A percentile compares a stretch with the other conserved stretches of the same genome.
Conservation (phyloP, 2,888 invertebrate species). For the Hedya salicella region DNA sequence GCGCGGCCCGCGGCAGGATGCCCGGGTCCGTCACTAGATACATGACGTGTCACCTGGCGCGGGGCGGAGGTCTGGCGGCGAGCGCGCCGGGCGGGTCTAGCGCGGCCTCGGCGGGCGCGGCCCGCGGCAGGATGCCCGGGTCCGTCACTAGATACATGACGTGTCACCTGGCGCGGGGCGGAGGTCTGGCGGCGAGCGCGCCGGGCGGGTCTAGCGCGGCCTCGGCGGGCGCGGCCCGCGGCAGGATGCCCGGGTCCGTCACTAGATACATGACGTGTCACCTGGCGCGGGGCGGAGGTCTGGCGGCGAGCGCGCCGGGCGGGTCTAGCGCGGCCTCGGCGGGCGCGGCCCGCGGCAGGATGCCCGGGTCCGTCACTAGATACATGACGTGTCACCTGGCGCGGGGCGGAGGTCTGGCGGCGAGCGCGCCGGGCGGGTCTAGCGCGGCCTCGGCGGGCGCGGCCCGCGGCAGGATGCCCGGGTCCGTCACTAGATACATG, state of each 20-base stretch:
- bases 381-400: background rate
- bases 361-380: no score
- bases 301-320: no score
- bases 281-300: no score
- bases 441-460: slow-evolving; percentile 72
- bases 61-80: background rate
- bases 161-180: no score
- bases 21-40: no score
- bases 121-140: background rate
- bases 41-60: background rate
- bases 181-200: no score
- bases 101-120: background rate
- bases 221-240: background rate
- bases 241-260: no score
- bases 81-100: background rate
- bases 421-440: slow-evolving; percentile 90
- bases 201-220: no score
- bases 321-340: no score
- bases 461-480: slow-evolving; percentile 45
- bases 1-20: slow-evolving; percentile 59
- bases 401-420: slow-evolving; percentile 38
- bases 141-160: background rate
- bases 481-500: background rate
- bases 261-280: no score
- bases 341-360: no score